These are phyloP conservation scores for Zaprionus nigranus DNA, from an alignment of 1,140 invertebrate genomes.

Conservation along the genomic window DNA sequence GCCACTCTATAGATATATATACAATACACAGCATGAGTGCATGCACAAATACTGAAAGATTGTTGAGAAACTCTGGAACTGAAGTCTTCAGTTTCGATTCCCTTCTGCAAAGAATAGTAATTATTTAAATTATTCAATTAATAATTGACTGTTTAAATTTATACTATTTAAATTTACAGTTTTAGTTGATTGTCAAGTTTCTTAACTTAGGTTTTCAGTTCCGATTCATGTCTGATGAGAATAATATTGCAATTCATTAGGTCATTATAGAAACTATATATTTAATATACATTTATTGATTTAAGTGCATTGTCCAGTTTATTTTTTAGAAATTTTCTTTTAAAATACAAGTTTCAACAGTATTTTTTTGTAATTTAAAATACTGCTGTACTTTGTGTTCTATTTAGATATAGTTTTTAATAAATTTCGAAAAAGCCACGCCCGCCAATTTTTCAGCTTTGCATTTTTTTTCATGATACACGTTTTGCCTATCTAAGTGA, in stretches of 20 bases:
- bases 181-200: too few species aligned
- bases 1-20: not conserved
- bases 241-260: too few species aligned
- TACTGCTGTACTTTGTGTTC: not conserved
- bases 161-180: too few species aligned
- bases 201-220: not conserved
- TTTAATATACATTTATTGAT: too few species aligned
- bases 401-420: not conserved
- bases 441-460: not conserved
- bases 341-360: too few species aligned
- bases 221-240: too few species aligned
- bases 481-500: slow-evolving; percentile 1
- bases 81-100: slow-evolving; percentile 4
- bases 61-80: not conserved
- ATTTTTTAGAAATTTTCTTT: too few species aligned
- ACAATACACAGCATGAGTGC: not conserved
- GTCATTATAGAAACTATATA: too few species aligned
- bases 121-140: not conserved
- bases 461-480: not conserved
- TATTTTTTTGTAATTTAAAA: not conserved
- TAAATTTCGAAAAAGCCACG: not conserved
- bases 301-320: too few species aligned
- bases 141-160: too few species aligned
- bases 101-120: not conserved
- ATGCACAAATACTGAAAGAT: not conserved